Percentiles rank a stretch among this genome's conserved stretches.
phyloP scores from a whole-genome alignment of 2,113 vertebrate species.

The Gavia stellata region DNA sequence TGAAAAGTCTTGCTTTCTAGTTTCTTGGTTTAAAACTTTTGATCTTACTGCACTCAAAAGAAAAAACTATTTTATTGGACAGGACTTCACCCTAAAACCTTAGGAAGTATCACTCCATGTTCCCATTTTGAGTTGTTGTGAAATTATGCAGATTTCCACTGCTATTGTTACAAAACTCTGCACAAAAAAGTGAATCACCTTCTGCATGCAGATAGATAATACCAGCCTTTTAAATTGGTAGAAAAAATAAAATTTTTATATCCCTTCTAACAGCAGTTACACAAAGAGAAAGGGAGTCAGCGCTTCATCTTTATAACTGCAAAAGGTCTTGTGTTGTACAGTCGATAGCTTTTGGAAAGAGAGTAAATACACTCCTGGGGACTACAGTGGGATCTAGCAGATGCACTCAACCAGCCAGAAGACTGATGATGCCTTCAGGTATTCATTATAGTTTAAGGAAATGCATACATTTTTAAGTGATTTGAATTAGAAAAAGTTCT shows the following conservation, averaged over 20 bases:
- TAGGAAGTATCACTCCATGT: background rate
- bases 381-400: background rate
- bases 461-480: background rate
- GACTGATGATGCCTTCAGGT: slow-evolving; percentile 57
- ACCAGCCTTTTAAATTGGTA: background rate
- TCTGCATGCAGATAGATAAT: background rate
- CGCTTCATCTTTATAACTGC: slow-evolving; percentile 56
- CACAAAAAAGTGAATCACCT: background rate
- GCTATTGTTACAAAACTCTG: background rate
- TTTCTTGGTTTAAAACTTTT: background rate
- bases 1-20: background rate
- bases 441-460: background rate
- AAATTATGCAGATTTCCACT: background rate
- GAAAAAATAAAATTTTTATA: background rate
- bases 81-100: background rate
- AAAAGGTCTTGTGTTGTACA: slow-evolving; percentile 61
- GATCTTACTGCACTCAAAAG: background rate
- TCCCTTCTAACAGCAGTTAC: slow-evolving; percentile 68
- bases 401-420: background rate
- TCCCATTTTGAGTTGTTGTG: background rate
- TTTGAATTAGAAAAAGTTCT: background rate
- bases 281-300: slow-evolving; percentile 68
- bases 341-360: slow-evolving; percentile 74
- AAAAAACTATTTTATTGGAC: background rate
- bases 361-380: background rate